Evolutionary conservation across 1,140 invertebrate species (phyloP).

Genomic region (Potamilus streckersoni): DNA sequence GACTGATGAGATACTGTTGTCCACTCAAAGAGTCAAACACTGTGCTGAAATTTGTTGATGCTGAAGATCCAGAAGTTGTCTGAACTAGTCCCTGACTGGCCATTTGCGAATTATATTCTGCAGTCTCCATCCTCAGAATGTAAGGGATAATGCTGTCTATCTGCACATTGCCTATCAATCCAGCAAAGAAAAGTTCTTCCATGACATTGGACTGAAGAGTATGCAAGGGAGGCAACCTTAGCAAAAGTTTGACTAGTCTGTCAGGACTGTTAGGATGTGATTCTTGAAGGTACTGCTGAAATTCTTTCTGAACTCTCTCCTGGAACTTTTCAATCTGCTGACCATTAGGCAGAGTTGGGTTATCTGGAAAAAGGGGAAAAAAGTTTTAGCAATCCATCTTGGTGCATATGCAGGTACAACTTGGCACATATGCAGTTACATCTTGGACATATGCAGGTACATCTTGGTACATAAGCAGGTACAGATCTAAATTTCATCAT

Average conservation of each 20-base stretch:
- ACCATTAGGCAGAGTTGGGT: slow-evolving; percentile 47
- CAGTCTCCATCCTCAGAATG: slow-evolving; percentile 83
- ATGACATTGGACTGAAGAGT: slow-evolving; percentile 82
- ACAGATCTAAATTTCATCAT: too few species aligned
- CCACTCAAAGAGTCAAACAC: slow-evolving; percentile 18
- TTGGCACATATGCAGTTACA: too few species aligned
- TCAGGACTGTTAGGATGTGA: slow-evolving; percentile 49
- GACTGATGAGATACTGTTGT: slow-evolving; percentile 10
- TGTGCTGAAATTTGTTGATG: slow-evolving; percentile 13
- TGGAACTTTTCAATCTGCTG: slow-evolving; percentile 77
- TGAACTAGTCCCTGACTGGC: slow-evolving; percentile 44
- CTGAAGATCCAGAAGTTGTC: background rate
- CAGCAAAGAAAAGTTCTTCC: slow-evolving; percentile 93
- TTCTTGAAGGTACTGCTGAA: slow-evolving; percentile 72
- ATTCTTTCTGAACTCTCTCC: slow-evolving; percentile 79
- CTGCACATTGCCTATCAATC: slow-evolving; percentile 90
- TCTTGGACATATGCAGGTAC: too few species aligned
- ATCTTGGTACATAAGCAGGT: too few species aligned
- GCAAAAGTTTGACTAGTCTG: slow-evolving; percentile 77
- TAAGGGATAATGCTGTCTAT: slow-evolving; percentile 94
- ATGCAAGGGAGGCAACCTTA: slow-evolving; percentile 82
- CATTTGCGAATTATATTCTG: slow-evolving; percentile 65
- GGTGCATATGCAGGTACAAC: too few species aligned
- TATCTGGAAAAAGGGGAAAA: slow-evolving; percentile 43
- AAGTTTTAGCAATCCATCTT: background rate